Base-by-base conservation (phyloP, 2,888 invertebrate species). In the Alloplasta piceator region DNA sequence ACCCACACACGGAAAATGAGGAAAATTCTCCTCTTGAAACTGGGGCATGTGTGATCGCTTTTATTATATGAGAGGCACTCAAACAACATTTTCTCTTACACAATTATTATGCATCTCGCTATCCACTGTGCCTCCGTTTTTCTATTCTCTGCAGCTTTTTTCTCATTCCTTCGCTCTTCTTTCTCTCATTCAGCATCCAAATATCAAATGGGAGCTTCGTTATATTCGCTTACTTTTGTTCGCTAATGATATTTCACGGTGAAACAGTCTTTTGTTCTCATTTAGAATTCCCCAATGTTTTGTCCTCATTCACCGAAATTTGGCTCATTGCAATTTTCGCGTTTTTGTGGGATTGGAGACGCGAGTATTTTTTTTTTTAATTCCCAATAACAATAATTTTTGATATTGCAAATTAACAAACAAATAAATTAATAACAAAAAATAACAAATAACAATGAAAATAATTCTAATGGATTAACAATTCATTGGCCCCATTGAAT, bases 21-120 rank as follows among this genome's bases (percentile, higher is more conserved):
- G 10, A 66, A 16, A 52, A 67, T 63, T 36, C 56, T 5, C 9
- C 9, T n/a, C 39, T 56, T 39, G 41, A 70, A 58, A 61, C 36
- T 10, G 38, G 36, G n/a, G 7, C 41, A 12, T 63, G 41, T 73
- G 68, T 66, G 6, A 39, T 36, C n/a, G 36, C 50, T 64, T 39
- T 14, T 36, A 0, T n/a, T 5, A n/a, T 39, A 61, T 72, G 12
- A 3, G 41, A 43, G 41, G 5, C 14, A 56, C 14, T 46, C 61
- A 63, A 61, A 48, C 46, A 39, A n/a, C 50, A 41, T 10, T 36
- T 12, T 64, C 52, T n/a, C n/a, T 6, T 9, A 26, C 26, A 68
- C 48, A 36, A 74, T 68, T 46, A 55, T 48, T 73, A 78, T 78
- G 16, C 66, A 63, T 63, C 61, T 48, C 52, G 36, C 7, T 12